A percentile compares a stretch with the other conserved stretches of the same genome.
phyloP scores from a whole-genome alignment of 2,797 vertebrate genomes.

The Linurgus olivaceus region DNA sequence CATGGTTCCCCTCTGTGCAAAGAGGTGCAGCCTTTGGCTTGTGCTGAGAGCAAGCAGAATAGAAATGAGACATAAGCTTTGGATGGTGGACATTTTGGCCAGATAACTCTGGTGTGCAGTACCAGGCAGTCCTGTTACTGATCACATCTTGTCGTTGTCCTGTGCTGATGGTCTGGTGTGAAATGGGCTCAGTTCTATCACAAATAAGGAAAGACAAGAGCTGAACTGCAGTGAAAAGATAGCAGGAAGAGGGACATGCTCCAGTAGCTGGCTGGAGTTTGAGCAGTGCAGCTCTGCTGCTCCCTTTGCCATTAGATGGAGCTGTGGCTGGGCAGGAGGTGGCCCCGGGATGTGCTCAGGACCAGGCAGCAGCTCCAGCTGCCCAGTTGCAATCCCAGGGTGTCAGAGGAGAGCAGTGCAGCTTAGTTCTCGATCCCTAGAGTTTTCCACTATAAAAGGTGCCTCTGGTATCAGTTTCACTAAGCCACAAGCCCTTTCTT shows the following conservation, averaged over 20 bases:
- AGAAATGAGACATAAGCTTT: background rate
- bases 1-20: background rate
- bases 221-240: background rate
- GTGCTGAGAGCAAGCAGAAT: background rate
- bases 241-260: background rate
- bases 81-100: background rate
- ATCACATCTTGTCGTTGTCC: background rate
- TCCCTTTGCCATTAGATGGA: constrained; percentile 26
- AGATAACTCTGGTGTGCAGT: background rate
- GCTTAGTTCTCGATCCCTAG: background rate
- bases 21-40: background rate
- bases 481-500: background rate
- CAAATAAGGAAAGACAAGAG: background rate
- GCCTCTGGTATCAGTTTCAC: background rate
- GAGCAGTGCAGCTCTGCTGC: background rate
- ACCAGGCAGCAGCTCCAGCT: background rate
- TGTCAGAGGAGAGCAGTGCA: background rate
- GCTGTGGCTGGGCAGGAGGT: constrained; percentile 19
- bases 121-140: background rate
- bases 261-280: background rate
- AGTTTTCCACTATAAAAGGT: background rate
- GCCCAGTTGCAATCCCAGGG: accelerated
- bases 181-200: background rate
- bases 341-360: accelerated
- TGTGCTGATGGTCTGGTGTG: background rate